These are phyloP conservation scores for Trachymyrmex cornetzi DNA, from an alignment of 1,140 invertebrate genomes.

Conservation along the genomic window DNA sequence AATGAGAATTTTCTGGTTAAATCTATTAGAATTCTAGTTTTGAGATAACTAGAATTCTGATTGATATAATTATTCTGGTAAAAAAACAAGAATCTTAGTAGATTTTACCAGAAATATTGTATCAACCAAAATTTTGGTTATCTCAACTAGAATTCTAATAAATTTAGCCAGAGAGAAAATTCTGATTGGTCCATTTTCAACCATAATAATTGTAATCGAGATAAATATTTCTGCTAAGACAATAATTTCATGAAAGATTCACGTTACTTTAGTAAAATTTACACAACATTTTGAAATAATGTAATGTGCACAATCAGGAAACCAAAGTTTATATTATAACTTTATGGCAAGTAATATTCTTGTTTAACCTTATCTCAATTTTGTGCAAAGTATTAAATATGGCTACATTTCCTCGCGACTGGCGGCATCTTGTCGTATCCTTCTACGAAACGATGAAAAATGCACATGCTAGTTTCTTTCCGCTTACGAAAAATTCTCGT, in stretches of 20 bases:
- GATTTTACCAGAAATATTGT: too few species aligned
- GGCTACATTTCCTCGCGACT: constrained; percentile 25
- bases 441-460: constrained; percentile 61
- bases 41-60: too few species aligned
- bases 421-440: constrained; percentile 23
- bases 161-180: too few species aligned
- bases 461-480: constrained; percentile 56
- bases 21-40: too few species aligned
- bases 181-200: not conserved
- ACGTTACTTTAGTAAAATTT: not conserved
- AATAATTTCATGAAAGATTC: not conserved
- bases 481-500: constrained; percentile 56
- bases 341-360: not conserved
- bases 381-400: constrained; percentile 10
- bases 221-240: not conserved
- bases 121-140: too few species aligned
- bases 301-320: not conserved
- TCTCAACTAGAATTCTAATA: too few species aligned
- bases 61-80: too few species aligned
- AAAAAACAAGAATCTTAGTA: too few species aligned
- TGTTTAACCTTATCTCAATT: constrained; percentile 7
- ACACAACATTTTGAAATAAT: not conserved
- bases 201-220: not conserved
- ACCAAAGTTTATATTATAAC: constrained; percentile 24
- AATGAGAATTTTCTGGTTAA: too few species aligned